Base-by-base conservation (phyloP, 2,113 vertebrate genomes). In the Pollachius pollachius region DNA sequence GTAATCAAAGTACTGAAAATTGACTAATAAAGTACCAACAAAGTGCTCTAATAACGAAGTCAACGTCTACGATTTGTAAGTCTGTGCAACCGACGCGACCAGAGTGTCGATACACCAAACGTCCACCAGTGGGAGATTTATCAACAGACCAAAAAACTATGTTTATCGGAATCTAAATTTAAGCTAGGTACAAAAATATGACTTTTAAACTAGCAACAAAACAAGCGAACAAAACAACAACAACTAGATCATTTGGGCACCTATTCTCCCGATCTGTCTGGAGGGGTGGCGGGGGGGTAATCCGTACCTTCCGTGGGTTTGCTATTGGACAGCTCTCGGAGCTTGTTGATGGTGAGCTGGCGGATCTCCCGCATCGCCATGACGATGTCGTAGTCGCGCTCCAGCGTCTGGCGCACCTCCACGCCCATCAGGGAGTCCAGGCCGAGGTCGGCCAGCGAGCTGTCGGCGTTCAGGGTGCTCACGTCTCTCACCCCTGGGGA, bases 351-450 rank as follows among this genome's bases (percentile, higher is more conserved):
- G 0, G 96, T 95, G 54, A 99, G 94, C 61, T 93, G 94, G 16
- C 94, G 88, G 25, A 98, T 94, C 30, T 99, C 96, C 23, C 95
- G 94, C 95, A 95, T 96, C 5, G 94, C 84, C 93, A 99, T 93
- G 58, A 93, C 81, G 0, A 98, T 92, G 78, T 96, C 94, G 0
- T 96, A 94, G 85, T 98, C 95, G 0, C 94, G 92, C 80, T 99
- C 97, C 75, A 99, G 89, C 0, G 89, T 96, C 87, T 99, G 97
- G 5, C 95, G 95, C 61, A 99, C 95, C 85, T 99, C 97, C 69
- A 99, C 97, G 0, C 95, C 95, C 97, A 99, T 99, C 77, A 99
- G 84, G 0, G 96, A 99, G 83, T 99, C 97, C 78, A 99, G 89
- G 27, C 97, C 97, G 71, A 99, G 82, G 79, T 99, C 96, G 0